phyloP scores from a whole-genome alignment of 2,113 vertebrate genomes.

The Chloroceryle aenea region DNA sequence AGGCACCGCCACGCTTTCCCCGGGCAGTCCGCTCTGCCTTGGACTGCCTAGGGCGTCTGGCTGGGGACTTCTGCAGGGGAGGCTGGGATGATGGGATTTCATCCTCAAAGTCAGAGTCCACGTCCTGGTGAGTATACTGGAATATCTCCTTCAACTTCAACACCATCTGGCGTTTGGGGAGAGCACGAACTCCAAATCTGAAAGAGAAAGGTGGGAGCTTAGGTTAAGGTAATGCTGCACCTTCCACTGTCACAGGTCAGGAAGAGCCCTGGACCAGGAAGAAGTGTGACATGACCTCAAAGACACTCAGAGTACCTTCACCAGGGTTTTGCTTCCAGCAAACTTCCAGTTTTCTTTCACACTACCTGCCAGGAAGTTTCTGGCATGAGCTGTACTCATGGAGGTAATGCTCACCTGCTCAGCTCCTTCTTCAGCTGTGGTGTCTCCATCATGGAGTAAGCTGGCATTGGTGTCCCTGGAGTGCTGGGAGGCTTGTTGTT shows the following conservation, averaged over 20 bases:
- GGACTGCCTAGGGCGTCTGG: neutral
- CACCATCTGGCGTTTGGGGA: conserved; percentile 95
- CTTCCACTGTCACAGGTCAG: neutral
- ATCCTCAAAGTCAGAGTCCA: conserved; percentile 82
- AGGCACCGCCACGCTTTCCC: neutral
- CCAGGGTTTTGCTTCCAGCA: neutral
- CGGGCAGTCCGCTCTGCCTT: neutral
- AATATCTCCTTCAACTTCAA: conserved; percentile 97
- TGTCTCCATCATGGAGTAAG: conserved; percentile 94
- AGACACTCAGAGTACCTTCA: neutral
- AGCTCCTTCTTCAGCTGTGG: conserved; percentile 91
- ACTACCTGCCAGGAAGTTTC: neutral
- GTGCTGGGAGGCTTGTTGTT: conserved; percentile 64
- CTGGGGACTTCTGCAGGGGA: neutral
- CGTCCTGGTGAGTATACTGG: conserved; percentile 90
- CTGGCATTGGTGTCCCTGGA: conserved; percentile 89
- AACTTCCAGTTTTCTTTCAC: neutral
- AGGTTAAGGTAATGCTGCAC: neutral
- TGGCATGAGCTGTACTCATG: neutral
- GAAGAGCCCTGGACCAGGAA: neutral
- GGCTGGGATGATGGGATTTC: conserved; percentile 64
- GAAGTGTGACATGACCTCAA: neutral
- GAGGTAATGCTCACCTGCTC: conserved; percentile 79
- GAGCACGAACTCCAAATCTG: conserved; percentile 92
- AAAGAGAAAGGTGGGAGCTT: neutral